Base-by-base conservation (phyloP, 2,797 vertebrate species). In the Protonibea diacanthus region DNA sequence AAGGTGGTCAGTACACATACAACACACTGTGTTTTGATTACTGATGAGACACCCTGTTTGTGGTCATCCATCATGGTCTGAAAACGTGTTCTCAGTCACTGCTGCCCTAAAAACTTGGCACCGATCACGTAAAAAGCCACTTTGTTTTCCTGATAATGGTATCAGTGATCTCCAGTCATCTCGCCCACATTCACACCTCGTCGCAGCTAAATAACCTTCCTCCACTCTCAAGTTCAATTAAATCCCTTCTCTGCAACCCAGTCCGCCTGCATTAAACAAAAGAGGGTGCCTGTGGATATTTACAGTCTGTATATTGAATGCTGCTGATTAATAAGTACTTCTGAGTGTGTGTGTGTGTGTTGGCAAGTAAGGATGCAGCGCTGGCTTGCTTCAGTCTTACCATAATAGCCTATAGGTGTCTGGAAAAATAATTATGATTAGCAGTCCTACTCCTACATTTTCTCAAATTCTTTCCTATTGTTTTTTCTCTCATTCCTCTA, bases 211-310 rank as follows among this genome's bases (percentile, higher is more conserved):
- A 94, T 92, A 93, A 92, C 92, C 94, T 93, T 91, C 91, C 88
- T 55, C 78, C 63, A 80, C 91, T 91, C 91, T 94, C 90, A 88
- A 93, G 92, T 94, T 93, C 92, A 95, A 95, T 95, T 94, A 94
- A 91, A 90, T 89, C 86, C 85, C 84, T 86, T 88, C 81, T 89
- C 81, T 78, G 79, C 83, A 75, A 78, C 85, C 85, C 83, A 27
- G 84, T 85, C 83, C 13, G 73, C 79, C 82, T 83, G 88, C 76
- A 74, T 88, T 82, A 83, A 89, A 93, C 90, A 91, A 88, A 92
- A 76, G 75, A 87, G 65, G 76, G 81, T 47, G 90, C 91, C 89
- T 74, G 85, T 91, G 88, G 90, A 92, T 92, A 88, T 92, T 91
- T 89, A 91, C 88, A 88, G 76, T 83, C 82, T 86, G 65, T 79